Base-by-base conservation (phyloP, 2,113 vertebrate genomes). In the Micromys minutus region DNA sequence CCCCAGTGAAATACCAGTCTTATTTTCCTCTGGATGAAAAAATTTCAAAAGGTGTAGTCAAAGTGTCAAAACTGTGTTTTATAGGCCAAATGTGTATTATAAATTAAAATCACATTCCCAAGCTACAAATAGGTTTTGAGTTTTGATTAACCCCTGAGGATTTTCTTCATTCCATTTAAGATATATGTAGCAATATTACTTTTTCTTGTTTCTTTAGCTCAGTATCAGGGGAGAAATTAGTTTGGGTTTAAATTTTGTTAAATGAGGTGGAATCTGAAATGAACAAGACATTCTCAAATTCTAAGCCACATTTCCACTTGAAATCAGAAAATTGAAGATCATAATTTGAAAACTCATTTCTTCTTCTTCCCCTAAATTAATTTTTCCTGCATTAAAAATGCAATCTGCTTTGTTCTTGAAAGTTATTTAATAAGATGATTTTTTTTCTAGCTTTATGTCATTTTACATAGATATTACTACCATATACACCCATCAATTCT, bases 81-180 rank as follows among this genome's bases (percentile, higher is more conserved):
- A 77, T 71, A 65, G 67, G 93, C 34, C 47, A 90, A 90, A 74
- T 26, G 45, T 86, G 55, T 72, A 81, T 81, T 85, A 21, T 86
- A 87, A 88, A 67, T 89, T 94, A 55, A 72, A 79, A 71, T 79
- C 63, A 19, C 22, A 50, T 81, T 89, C 42, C 15, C 71, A 95
- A 80, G 7, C 17, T 94, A 36, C 16, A 39, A 83, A 52, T 84
- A 76, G 45, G 39, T 5, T 94, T 95, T 81, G 42, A 36, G 24
- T 89, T 96, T 94, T 94, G 11, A 93, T 86, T 89, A 92, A 74
- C 88, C 45, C 42, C 26, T 91, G 29, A 67, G 85, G 67, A 83
- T 47, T 67, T 84, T 59, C 63, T 34, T 89, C 7, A 74, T 87
- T 94, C n/a, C 42, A 69, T 89, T 90, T n/a, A 52, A 91, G 71